A percentile compares a stretch with the other conserved stretches of the same genome.
Evolutionary conservation across 2,113 vertebrate genomes (phyloP).

Genomic region (Rhabdornis inornatus): DNA sequence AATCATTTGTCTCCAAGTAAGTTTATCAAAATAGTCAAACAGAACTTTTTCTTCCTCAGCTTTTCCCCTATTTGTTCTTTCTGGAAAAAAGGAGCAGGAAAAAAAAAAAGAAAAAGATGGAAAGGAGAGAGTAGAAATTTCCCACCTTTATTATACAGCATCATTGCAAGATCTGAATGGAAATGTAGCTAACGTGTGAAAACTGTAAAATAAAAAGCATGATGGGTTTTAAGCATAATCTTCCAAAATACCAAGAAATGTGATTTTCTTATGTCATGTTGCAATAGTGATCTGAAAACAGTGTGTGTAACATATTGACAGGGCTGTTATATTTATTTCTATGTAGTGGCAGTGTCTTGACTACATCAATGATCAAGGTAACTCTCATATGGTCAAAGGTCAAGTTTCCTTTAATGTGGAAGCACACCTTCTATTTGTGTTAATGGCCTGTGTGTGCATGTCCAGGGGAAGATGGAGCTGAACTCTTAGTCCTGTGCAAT

Average conservation of each 20-base stretch:
- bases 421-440: neutral
- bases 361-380: neutral
- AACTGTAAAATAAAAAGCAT: neutral
- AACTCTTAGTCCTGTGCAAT: neutral
- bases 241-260: neutral
- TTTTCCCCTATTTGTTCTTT: neutral
- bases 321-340: neutral
- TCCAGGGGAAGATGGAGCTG: neutral
- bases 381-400: neutral
- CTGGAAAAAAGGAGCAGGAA: neutral
- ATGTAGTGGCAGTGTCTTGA: neutral
- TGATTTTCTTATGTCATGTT: neutral
- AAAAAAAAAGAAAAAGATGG: neutral
- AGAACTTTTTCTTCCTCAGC: neutral
- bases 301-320: neutral
- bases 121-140: neutral
- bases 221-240: neutral
- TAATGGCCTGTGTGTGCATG: neutral
- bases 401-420: neutral
- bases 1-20: neutral
- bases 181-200: neutral
- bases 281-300: neutral
- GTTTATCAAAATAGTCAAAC: neutral
- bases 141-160: neutral
- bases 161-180: neutral